Percentiles rank a stretch among this genome's conserved stretches.
These are phyloP conservation scores for Diarsia mendica DNA, from an alignment of 2,888 invertebrate genomes.

Conservation along the genomic window DNA sequence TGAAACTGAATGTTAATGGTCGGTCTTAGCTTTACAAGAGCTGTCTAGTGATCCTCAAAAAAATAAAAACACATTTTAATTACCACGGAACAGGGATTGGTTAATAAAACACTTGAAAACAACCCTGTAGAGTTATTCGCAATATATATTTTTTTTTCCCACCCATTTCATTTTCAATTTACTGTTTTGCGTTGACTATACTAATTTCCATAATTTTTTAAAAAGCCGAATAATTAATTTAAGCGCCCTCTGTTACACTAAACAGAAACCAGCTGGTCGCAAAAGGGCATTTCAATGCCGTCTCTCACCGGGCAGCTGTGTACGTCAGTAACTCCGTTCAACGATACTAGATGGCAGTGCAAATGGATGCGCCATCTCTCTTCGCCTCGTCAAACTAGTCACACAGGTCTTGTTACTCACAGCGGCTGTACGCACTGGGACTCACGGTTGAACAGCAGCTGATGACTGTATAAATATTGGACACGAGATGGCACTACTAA, in stretches of 20 bases:
- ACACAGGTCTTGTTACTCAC: no score
- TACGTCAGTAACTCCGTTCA: not conserved
- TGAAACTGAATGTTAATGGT: no score
- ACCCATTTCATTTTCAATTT: no score
- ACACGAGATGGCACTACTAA: conserved; percentile 30
- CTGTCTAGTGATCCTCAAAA: no score
- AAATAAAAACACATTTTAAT: no score
- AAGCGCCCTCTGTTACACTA: conserved; percentile 22
- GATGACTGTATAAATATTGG: not conserved
- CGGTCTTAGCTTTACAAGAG: no score
- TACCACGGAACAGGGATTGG: not conserved
- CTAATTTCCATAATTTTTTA: no score
- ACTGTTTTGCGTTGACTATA: no score
- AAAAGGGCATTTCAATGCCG: not conserved
- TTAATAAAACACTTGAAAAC: no score
- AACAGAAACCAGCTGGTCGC: not conserved
- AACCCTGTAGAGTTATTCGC: no score
- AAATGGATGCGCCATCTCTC: conserved; percentile 30
- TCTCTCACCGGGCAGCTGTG: not conserved
- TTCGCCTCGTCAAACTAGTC: not conserved
- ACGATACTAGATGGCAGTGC: conserved; percentile 34
- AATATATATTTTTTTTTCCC: no score
- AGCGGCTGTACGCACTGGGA: not conserved
- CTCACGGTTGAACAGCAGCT: not conserved
- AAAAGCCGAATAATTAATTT: no score